Evolutionary conservation across 2,113 vertebrate genomes (phyloP).

Genomic region (Phrynocephalus versicolor): DNA sequence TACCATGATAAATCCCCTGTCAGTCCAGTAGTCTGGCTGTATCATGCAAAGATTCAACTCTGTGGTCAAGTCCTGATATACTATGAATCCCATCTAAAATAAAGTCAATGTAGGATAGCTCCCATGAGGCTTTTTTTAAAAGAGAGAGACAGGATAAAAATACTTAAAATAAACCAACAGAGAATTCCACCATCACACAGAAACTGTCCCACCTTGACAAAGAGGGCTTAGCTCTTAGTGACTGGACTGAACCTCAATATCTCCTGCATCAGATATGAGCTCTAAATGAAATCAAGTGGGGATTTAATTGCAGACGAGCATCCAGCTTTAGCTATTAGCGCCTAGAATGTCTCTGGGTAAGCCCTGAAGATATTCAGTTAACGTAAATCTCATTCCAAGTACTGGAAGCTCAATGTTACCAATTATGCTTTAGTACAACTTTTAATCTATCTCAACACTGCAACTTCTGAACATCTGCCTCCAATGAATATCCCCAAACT

Average conservation of each 20-base stretch:
- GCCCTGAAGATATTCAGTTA: slow-evolving; percentile 43
- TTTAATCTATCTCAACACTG: slow-evolving; percentile 25
- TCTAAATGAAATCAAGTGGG: no score
- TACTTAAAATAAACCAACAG: no score
- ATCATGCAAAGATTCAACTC: no score
- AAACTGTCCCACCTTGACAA: background rate
- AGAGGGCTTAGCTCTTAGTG: background rate
- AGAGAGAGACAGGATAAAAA: no score
- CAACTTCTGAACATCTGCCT: slow-evolving; percentile 38
- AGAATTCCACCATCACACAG: background rate
- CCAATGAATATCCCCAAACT: slow-evolving; percentile 20
- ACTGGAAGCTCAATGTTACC: slow-evolving; percentile 41
- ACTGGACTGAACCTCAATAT: background rate
- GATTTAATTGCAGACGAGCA: background rate
- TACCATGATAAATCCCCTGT: background rate
- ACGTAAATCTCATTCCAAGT: slow-evolving; percentile 63
- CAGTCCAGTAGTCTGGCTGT: background rate
- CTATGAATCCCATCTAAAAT: no score
- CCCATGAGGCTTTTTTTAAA: no score
- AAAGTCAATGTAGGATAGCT: no score
- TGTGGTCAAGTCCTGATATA: no score
- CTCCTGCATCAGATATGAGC: slow-evolving; percentile 5
- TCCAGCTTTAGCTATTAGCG: slow-evolving; percentile 31
- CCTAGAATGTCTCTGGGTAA: slow-evolving; percentile 58
- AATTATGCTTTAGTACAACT: slow-evolving; percentile 53